A percentile compares a stretch with the other conserved stretches of the same genome.
These are phyloP conservation scores for Amphiduros pacificus DNA, from an alignment of 2,888 invertebrate genomes.

Conservation along the genomic window DNA sequence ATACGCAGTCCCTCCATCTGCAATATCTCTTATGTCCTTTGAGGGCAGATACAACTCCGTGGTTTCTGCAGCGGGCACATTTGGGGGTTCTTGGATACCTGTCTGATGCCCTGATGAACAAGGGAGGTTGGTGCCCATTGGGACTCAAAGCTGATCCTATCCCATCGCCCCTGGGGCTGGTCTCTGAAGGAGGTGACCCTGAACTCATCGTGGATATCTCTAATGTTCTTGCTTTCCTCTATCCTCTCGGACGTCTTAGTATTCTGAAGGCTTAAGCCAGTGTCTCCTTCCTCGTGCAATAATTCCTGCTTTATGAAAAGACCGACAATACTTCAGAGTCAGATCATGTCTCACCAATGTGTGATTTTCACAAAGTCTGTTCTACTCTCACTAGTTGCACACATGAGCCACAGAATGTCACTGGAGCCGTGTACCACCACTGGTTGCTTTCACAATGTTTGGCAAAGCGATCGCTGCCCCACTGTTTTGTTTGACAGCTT, in stretches of 20 bases:
- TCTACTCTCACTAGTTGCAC: no score
- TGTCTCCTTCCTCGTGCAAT: no score
- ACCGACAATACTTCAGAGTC: no score
- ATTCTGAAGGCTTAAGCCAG: neutral
- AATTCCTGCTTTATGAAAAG: no score
- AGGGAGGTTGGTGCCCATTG: constrained; percentile 7
- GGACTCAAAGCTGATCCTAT: neutral
- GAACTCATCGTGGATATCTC: neutral
- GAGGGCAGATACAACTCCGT: constrained; percentile 93
- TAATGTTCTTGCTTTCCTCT: no score
- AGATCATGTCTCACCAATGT: no score
- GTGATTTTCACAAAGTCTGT: no score
- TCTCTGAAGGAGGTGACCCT: constrained; percentile 5
- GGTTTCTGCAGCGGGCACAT: constrained; percentile 95
- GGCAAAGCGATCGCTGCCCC: neutral
- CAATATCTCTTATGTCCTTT: constrained; percentile 84
- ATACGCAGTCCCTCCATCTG: constrained; percentile 93
- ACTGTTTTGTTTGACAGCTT: neutral
- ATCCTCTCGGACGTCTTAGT: no score
- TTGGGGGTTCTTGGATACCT: constrained; percentile 95
- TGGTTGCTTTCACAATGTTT: no score
- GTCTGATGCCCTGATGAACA: constrained; percentile 64
- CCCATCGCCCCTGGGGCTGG: constrained; percentile 6
- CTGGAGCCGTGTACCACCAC: no score
- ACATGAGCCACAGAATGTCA: no score